phyloP scores from a whole-genome alignment of 92 coral and sea anemone species.

The Zoanthus solanderi region DNA sequence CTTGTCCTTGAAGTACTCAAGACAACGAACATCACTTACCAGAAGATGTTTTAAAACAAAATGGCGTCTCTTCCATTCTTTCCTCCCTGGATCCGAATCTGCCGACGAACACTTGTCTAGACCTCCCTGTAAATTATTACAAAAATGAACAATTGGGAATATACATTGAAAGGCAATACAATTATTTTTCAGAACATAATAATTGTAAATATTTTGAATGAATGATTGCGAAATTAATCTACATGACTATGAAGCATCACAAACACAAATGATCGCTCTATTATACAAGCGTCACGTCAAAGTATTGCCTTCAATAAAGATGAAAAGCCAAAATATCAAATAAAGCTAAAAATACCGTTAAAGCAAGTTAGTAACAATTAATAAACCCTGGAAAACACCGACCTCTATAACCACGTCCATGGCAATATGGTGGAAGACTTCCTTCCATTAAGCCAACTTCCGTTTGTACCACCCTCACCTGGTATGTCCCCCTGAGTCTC shows the following conservation, averaged over 20 bases:
- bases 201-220: not conserved
- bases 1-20: slow-evolving; percentile 85
- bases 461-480: not conserved
- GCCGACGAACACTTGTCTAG: slow-evolving; percentile 85
- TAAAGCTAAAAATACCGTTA: not conserved
- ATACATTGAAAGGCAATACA: not conserved
- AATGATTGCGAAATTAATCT: slow-evolving; percentile 25
- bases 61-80: slow-evolving; percentile 93
- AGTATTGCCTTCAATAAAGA: not conserved
- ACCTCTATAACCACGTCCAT: slow-evolving; percentile 47
- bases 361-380: not conserved
- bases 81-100: slow-evolving; percentile 80
- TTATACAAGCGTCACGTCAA: not conserved
- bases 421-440: not conserved
- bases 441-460: slow-evolving; percentile 18
- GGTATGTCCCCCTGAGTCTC: not conserved
- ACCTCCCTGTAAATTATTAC: slow-evolving; percentile 64
- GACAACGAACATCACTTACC: slow-evolving; percentile 81
- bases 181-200: not conserved
- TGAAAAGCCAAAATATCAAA: not conserved
- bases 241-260: not conserved
- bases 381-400: not conserved
- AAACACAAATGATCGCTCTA: not conserved
- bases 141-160: not conserved
- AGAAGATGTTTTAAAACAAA: slow-evolving; percentile 90